Conservation (phyloP, 2,888 invertebrate genomes). For the Chrysopilus asiliformis region DNA sequence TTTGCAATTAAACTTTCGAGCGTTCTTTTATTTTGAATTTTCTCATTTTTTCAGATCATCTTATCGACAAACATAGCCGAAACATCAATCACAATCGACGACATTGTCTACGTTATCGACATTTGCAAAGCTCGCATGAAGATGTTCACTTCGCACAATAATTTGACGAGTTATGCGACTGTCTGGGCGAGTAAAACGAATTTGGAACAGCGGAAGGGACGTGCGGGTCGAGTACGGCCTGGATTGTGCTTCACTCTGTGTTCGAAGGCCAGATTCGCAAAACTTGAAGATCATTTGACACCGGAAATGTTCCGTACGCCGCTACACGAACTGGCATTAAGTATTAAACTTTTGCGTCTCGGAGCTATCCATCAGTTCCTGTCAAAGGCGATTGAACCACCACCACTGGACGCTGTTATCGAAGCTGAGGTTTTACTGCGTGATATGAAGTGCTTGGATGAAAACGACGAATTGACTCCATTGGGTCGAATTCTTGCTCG, state of each 20-base stretch:
- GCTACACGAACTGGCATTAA: slow-evolving; percentile 84
- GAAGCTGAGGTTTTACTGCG: slow-evolving; percentile 78
- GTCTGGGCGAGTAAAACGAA: slow-evolving; percentile 93
- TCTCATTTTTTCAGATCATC: slow-evolving; percentile 54
- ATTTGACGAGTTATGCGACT: slow-evolving; percentile 96
- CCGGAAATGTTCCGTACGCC: slow-evolving; percentile 98
- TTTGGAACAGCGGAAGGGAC: slow-evolving; percentile 83
- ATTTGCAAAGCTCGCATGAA: slow-evolving; percentile 97
- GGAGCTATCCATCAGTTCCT: slow-evolving; percentile 91
- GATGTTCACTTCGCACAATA: slow-evolving; percentile 94
- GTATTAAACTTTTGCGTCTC: slow-evolving; percentile 71
- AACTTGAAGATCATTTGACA: slow-evolving; percentile 77
- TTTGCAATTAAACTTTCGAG: too few relatives aligned
- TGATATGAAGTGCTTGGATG: slow-evolving; percentile 87
- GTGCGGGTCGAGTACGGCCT: slow-evolving; percentile 88
- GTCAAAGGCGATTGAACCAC: slow-evolving; percentile 90
- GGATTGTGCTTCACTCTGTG: slow-evolving; percentile 93
- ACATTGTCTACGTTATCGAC: slow-evolving; percentile 95
- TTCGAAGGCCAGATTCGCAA: slow-evolving; percentile 55
- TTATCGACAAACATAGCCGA: slow-evolving; percentile 97
- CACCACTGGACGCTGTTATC: slow-evolving; percentile 94
- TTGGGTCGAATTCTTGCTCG: slow-evolving; percentile 87
- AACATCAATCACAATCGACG: slow-evolving; percentile 95
- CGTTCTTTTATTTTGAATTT: neutral
- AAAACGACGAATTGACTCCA: slow-evolving; percentile 77